phyloP scores from a whole-genome alignment of 1,140 invertebrate genomes.

The Bombyx mori region DNA sequence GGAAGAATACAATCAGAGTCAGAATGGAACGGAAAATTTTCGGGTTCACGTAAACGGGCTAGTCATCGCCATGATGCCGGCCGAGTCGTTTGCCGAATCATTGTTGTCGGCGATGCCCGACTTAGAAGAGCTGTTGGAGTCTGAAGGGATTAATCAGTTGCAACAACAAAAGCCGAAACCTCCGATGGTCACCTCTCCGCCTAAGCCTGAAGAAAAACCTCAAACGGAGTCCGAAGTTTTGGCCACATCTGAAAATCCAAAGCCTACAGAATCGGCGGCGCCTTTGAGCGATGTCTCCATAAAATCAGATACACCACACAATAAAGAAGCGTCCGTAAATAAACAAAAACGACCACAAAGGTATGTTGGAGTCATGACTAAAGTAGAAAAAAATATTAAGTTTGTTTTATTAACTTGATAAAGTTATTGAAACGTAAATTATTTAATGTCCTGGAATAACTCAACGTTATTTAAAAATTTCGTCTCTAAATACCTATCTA shows the following conservation, averaged over 20 bases:
- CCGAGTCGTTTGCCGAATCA: conserved; percentile 64
- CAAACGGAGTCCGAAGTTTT: conserved; percentile 10
- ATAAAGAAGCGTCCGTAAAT: conserved; percentile 33
- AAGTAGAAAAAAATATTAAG: no score
- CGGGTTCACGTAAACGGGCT: conserved; percentile 77
- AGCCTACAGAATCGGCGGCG: conserved; percentile 17
- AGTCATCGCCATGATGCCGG: conserved; percentile 75
- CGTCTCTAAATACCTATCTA: neutral
- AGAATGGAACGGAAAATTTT: conserved; percentile 80
- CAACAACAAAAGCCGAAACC: conserved; percentile 30
- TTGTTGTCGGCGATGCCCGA: conserved; percentile 43
- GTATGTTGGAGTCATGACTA: conserved; percentile 16
- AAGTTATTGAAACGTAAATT: no score
- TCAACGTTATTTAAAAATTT: no score
- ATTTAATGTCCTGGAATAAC: no score
- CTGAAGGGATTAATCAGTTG: conserved; percentile 35
- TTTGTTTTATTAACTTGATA: no score
- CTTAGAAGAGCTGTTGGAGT: conserved; percentile 42
- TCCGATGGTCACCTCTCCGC: conserved; percentile 5
- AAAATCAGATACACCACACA: neutral
- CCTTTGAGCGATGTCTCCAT: conserved; percentile 31
- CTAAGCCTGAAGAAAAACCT: conserved; percentile 15
- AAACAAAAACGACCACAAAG: conserved; percentile 56
- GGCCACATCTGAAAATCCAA: conserved; percentile 4
- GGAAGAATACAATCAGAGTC: conserved; percentile 76